Conservation (phyloP, 2,797 vertebrate genomes). For the Muscicapa striata region DNA sequence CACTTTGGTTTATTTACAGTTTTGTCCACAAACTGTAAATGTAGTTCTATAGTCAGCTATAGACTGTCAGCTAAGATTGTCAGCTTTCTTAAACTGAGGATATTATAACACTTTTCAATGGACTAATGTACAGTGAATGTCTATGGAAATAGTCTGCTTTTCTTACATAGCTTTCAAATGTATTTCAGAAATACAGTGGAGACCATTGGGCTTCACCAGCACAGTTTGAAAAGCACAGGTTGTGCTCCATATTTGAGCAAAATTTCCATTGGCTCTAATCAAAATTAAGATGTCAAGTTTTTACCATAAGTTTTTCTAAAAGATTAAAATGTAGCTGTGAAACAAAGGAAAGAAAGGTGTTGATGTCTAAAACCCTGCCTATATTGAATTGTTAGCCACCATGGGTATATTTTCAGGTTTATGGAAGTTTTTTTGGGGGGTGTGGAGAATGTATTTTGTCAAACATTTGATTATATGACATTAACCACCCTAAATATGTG, state of each 20-base stretch:
- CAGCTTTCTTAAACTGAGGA: not conserved
- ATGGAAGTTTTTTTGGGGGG: accelerated
- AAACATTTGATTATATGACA: not conserved
- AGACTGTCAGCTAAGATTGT: too few relatives aligned
- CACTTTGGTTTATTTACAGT: not conserved
- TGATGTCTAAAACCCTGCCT: not conserved
- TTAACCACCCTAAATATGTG: not conserved
- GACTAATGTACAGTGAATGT: not conserved
- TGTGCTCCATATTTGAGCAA: not conserved
- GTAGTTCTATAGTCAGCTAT: not conserved
- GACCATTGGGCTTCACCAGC: not conserved
- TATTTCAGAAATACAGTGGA: not conserved
- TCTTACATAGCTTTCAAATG: not conserved
- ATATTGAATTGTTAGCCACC: not conserved
- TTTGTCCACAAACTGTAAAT: not conserved
- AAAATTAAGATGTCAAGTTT: not conserved
- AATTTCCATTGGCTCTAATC: not conserved
- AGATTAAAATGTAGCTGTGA: not conserved
- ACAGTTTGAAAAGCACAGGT: not conserved
- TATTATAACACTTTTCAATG: not conserved
- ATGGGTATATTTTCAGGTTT: not conserved
- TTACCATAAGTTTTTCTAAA: not conserved
- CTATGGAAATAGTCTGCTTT: not conserved
- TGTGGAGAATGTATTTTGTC: not conserved
- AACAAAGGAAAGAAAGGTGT: not conserved